These are phyloP conservation scores for Achlya flavicornis DNA, from an alignment of 2,888 invertebrate species.

Conservation along the genomic window DNA sequence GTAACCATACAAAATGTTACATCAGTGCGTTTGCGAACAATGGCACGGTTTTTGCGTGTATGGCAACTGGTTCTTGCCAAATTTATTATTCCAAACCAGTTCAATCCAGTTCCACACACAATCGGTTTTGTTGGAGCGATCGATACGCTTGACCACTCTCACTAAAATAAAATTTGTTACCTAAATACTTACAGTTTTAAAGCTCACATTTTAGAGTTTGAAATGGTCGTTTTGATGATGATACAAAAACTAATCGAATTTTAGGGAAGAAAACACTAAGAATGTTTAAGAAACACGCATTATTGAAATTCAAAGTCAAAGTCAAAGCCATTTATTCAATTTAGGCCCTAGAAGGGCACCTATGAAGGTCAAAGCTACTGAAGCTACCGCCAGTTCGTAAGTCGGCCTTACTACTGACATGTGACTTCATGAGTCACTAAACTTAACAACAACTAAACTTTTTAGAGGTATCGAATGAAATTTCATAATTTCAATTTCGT, in stretches of 20 bases:
- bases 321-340: too few species aligned
- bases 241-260: neutral
- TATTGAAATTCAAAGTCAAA: too few species aligned
- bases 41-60: conserved; percentile 13
- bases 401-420: too few species aligned
- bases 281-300: neutral
- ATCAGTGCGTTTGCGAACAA: conserved; percentile 8
- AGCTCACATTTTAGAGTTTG: neutral
- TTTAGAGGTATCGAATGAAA: too few species aligned
- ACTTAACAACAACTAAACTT: too few species aligned
- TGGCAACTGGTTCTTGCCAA: conserved; percentile 35
- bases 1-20: neutral
- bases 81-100: conserved; percentile 44
- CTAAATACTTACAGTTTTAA: neutral
- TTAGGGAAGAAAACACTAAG: neutral
- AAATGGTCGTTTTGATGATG: neutral
- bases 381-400: too few species aligned
- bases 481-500: too few species aligned
- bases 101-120: conserved; percentile 32
- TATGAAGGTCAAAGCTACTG: too few species aligned
- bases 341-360: too few species aligned
- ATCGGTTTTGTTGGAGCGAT: conserved; percentile 8
- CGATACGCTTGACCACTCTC: neutral
- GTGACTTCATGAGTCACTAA: neutral
- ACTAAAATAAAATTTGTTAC: neutral